Percentiles rank a stretch among this genome's conserved stretches.
phyloP scores from a whole-genome alignment of 1,140 invertebrate genomes.

The Drosophila tristis region DNA sequence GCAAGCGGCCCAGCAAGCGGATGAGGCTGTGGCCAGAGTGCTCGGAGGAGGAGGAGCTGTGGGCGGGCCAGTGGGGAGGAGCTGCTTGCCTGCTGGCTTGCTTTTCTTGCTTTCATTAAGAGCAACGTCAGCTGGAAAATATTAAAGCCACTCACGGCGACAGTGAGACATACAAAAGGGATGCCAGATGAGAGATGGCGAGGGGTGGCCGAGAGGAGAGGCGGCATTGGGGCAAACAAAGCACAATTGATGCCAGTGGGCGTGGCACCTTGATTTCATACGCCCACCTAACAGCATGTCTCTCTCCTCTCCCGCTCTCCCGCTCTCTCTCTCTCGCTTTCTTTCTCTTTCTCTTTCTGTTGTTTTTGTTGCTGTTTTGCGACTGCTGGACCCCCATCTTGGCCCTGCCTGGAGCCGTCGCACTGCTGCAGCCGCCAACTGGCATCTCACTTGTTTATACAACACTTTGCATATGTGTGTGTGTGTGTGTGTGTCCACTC shows the following conservation, averaged over 20 bases:
- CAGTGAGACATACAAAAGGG: conserved; percentile 20
- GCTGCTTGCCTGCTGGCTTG: conserved; percentile 7
- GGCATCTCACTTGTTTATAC: conserved; percentile 68
- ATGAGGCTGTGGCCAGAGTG: background rate
- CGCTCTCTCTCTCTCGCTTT: no score
- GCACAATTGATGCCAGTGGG: conserved; percentile 44
- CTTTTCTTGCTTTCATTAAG: conserved; percentile 49
- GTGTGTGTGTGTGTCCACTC: conserved; percentile 34
- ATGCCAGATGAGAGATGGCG: background rate
- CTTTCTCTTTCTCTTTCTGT: background rate
- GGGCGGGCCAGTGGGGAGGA: background rate
- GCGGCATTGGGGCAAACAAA: conserved; percentile 36
- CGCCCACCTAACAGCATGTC: background rate
- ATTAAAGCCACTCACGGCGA: conserved; percentile 50
- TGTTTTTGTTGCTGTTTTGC: background rate
- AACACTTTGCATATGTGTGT: conserved; percentile 74
- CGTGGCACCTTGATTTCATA: conserved; percentile 33
- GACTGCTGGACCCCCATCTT: background rate
- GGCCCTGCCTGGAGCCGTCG: conserved; percentile 22
- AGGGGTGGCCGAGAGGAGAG: background rate
- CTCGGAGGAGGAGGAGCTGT: conserved; percentile 2
- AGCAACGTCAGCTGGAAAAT: conserved; percentile 53
- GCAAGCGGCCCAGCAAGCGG: background rate
- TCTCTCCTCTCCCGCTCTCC: background rate
- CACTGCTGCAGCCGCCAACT: conserved; percentile 16